These are phyloP conservation scores for Sorex fumeus DNA, from an alignment of 2,113 vertebrate genomes.

Conservation along the genomic window DNA sequence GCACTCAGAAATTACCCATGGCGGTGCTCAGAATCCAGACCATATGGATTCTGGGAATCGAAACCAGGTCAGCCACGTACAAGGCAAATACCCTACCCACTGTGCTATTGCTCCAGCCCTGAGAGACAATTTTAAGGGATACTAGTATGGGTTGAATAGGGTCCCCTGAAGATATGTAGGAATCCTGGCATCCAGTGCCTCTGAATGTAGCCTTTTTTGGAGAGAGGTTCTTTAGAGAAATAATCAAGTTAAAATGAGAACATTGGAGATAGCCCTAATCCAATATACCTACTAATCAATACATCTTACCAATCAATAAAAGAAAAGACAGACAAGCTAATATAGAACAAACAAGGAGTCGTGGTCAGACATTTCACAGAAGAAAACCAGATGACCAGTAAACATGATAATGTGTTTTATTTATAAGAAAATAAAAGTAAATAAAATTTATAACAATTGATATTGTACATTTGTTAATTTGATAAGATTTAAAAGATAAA, in stretches of 20 bases:
- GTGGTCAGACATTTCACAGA: conserved; percentile 12
- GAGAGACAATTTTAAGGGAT: conserved; percentile 11
- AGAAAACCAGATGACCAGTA: conserved; percentile 29
- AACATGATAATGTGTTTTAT: background rate
- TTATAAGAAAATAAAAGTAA: conserved; percentile 14
- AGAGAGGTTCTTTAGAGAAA: background rate
- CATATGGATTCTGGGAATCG: no score
- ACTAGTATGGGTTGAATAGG: background rate
- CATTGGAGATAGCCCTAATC: background rate
- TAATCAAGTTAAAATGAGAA: conserved; percentile 17
- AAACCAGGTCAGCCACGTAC: no score
- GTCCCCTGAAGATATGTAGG: background rate
- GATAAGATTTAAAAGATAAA: conserved; percentile 28
- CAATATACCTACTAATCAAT: background rate
- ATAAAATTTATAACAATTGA: background rate
- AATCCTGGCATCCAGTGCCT: background rate
- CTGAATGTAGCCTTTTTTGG: conserved; percentile 7
- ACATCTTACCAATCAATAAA: background rate
- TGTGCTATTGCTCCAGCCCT: no score
- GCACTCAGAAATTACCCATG: no score
- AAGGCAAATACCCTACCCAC: no score
- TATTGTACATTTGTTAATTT: background rate
- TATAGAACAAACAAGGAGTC: conserved; percentile 27
- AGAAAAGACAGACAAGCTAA: background rate
- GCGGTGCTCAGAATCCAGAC: no score